Evolutionary conservation across 2,888 invertebrate genomes (phyloP).

Genomic region (Lasioglossum pauxillum): DNA sequence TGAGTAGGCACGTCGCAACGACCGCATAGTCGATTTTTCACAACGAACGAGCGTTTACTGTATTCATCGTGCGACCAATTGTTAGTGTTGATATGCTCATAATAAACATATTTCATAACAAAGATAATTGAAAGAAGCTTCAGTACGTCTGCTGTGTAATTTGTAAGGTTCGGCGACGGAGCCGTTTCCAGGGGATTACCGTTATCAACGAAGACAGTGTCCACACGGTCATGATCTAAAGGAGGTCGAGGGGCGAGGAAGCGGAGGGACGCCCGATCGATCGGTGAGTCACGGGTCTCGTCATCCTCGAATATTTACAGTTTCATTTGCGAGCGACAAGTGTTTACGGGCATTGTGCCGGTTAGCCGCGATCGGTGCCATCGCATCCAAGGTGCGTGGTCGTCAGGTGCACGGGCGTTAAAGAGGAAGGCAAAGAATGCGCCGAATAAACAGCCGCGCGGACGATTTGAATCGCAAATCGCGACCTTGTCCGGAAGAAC

Average conservation of each 20-base stretch:
- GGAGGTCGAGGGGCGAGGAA: neutral
- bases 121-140: neutral
- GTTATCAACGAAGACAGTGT: neutral
- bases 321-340: neutral
- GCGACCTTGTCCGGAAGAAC: neutral
- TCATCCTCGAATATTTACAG: neutral
- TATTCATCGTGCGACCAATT: neutral
- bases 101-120: neutral
- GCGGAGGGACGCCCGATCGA: neutral
- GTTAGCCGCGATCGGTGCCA: neutral
- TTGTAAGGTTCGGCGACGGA: neutral
- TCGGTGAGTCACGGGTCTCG: neutral
- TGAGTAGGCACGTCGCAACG: too few species aligned
- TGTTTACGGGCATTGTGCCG: neutral
- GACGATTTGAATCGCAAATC: constrained; percentile 26
- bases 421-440: constrained; percentile 34
- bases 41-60: too few species aligned
- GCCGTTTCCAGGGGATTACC: neutral
- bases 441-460: constrained; percentile 7
- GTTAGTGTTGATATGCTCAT: too few species aligned
- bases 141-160: too few species aligned
- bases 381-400: neutral
- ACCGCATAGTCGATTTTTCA: too few species aligned
- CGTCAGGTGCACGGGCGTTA: constrained; percentile 15
- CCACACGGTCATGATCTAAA: neutral